phyloP scores from a whole-genome alignment of 2,888 invertebrate genomes.

The Tipula helvola region DNA sequence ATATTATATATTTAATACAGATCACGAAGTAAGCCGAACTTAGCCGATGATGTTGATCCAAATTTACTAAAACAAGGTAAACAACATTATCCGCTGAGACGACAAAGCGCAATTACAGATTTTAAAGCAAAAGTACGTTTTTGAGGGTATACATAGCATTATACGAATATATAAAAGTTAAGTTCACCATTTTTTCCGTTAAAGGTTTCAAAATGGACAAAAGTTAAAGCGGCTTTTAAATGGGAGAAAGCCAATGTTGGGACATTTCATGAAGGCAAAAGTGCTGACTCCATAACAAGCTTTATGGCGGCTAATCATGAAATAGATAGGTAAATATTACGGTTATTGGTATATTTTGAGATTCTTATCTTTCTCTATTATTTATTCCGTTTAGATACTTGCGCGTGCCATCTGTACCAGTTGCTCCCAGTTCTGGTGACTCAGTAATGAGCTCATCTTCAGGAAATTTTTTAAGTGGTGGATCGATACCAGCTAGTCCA shows the following conservation, averaged over 20 bases:
- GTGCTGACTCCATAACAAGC: conserved; percentile 35
- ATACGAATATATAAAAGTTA: not conserved
- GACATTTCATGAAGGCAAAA: conserved; percentile 28
- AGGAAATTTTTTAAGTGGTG: conserved; percentile 36
- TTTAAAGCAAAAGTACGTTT: conserved; percentile 6
- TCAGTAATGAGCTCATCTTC: conserved; percentile 38
- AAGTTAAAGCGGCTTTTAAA: conserved; percentile 78
- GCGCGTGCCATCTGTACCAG: conserved; percentile 38
- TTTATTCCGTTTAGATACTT: conserved; percentile 29
- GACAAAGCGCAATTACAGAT: conserved; percentile 33
- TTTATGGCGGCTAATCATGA: conserved; percentile 38
- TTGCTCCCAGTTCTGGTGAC: conserved; percentile 42
- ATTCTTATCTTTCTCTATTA: no score
- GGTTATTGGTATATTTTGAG: no score
- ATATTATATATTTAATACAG: conserved; percentile 37
- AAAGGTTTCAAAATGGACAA: conserved; percentile 64
- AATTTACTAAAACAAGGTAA: conserved; percentile 28
- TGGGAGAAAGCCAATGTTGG: conserved; percentile 63
- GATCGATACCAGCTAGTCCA: conserved; percentile 46
- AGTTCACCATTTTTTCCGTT: not conserved
- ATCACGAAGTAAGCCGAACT: conserved; percentile 55
- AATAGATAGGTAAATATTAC: conserved; percentile 30
- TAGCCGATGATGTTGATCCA: conserved; percentile 45
- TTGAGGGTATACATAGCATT: not conserved
- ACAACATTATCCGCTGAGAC: conserved; percentile 23